Percentiles rank a stretch among this genome's conserved stretches.
Conservation (phyloP, 2,888 invertebrate species). For the Meganola albula region DNA sequence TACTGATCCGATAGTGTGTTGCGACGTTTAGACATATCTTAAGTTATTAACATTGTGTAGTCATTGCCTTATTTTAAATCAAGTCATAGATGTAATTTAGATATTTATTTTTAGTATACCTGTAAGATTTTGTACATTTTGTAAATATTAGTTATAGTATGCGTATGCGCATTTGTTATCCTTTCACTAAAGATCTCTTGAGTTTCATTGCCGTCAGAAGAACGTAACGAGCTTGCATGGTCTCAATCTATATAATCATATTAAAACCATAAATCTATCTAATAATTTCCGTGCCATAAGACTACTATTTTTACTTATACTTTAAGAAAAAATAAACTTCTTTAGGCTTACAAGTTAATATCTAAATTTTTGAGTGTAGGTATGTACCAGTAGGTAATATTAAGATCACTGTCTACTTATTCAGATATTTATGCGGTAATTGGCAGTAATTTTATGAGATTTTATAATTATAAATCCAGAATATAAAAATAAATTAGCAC, state of each 20-base stretch:
- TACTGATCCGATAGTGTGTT: too few relatives aligned
- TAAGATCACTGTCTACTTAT: too few relatives aligned
- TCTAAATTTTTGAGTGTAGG: background rate
- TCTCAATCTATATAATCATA: constrained; percentile 55
- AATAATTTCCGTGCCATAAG: constrained; percentile 10
- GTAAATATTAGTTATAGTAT: constrained; percentile 42
- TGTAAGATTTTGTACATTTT: constrained; percentile 31
- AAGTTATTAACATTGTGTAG: constrained; percentile 40
- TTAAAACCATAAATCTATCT: too few relatives aligned
- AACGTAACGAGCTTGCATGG: constrained; percentile 51
- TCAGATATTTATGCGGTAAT: too few relatives aligned
- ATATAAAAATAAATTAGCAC: too few relatives aligned
- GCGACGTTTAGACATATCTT: constrained; percentile 17
- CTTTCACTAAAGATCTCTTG: constrained; percentile 78
- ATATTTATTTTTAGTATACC: constrained; percentile 31
- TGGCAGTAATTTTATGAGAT: too few relatives aligned
- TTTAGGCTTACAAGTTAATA: too few relatives aligned
- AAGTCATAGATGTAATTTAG: constrained; percentile 55
- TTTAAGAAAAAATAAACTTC: too few relatives aligned
- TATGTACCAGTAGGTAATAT: too few relatives aligned
- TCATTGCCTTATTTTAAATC: constrained; percentile 61
- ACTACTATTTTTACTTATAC: too few relatives aligned
- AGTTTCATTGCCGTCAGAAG: constrained; percentile 67
- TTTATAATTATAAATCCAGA: too few relatives aligned
- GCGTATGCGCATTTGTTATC: constrained; percentile 70